Base-by-base conservation (phyloP, 2,888 invertebrate genomes). In the Ryuthela nishihirai region DNA sequence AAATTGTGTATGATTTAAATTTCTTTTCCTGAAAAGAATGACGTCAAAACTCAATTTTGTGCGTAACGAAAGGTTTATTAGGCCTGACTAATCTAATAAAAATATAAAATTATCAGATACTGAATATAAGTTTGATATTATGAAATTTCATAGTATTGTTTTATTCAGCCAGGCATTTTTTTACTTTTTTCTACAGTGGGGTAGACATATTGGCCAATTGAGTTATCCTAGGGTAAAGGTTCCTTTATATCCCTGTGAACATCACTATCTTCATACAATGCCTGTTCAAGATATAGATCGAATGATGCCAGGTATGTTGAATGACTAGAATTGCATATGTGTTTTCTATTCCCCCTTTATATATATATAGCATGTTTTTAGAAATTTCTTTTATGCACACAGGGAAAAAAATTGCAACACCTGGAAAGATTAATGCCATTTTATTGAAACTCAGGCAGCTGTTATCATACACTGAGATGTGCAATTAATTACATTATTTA, bases 241-340 rank as follows among this genome's bases (percentile, higher is more conserved):
- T 26, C 95, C 95, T 0, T 77, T 95, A 9, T 85, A 94, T 74
- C 86, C 94, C 0, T 92, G 91, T 64, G 92, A 94, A 72, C 94
- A 95, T 77, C 91, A 93, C 74, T 93, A 91, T 74, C 76, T 95
- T 40, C 87, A 91, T 69, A 94, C 95, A 0, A 87, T 90, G 74
- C 83, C 85, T 4, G 84, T 89, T 36, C 78, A 82, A 4, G 83
- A 82, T 18, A 75, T 92, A 62, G 82, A 87, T 73, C 82, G 86
- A 0, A 83, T 85, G 80, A 87, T 88, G 48, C 95, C 95, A 68
- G 56, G 64, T 48, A 34, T 29, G n/a, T 38, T 7, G n/a, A n/a
- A n/a, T n/a, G n/a, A 5, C 45, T n/a, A n/a, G n/a, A n/a, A n/a
- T n/a, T n/a, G n/a, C n/a, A n/a, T 41, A 25, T 21, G 12, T 17